Conservation (phyloP, 92 coral and sea anemone genomes). For the Nematostella vectensis region DNA sequence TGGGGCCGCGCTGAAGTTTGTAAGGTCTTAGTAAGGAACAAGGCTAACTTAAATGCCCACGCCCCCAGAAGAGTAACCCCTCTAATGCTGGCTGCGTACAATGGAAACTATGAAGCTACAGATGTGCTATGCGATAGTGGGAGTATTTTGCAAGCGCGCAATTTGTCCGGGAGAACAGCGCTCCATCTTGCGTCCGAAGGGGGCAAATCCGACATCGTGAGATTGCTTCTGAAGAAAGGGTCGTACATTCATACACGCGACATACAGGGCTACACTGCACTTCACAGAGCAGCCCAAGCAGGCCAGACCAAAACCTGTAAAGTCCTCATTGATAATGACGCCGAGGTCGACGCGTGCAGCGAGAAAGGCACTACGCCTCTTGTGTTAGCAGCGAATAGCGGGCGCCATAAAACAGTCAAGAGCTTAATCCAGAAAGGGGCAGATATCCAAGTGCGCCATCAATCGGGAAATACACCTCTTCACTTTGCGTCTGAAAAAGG, state of each 20-base stretch:
- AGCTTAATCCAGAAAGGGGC: conserved; percentile 39
- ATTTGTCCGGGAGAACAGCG: conserved; percentile 61
- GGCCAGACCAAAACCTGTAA: conserved; percentile 39
- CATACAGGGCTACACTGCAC: conserved; percentile 49
- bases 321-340: conserved; percentile 30
- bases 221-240: conserved; percentile 34
- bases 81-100: conserved; percentile 58
- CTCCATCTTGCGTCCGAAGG: conserved; percentile 57
- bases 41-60: conserved; percentile 30
- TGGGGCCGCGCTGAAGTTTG: conserved; percentile 34
- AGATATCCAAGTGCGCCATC: conserved; percentile 20
- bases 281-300: conserved; percentile 56
- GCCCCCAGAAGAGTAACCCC: conserved; percentile 58
- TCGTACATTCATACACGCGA: conserved; percentile 43
- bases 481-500: conserved; percentile 78
- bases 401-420: conserved; percentile 37
- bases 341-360: conserved; percentile 27
- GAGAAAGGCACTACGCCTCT: conserved; percentile 41
- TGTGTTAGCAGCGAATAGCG: conserved; percentile 53
- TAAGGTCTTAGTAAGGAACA: conserved; percentile 19
- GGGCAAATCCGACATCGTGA: conserved; percentile 30
- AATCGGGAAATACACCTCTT: conserved; percentile 45
- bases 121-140: conserved; percentile 33
- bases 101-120: conserved; percentile 30
- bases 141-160: conserved; percentile 45